Evolutionary conservation across 2,888 invertebrate genomes (phyloP), one percentile per base, ranked within the genome.

Genomic region (Falcaria lacertinaria): DNA sequence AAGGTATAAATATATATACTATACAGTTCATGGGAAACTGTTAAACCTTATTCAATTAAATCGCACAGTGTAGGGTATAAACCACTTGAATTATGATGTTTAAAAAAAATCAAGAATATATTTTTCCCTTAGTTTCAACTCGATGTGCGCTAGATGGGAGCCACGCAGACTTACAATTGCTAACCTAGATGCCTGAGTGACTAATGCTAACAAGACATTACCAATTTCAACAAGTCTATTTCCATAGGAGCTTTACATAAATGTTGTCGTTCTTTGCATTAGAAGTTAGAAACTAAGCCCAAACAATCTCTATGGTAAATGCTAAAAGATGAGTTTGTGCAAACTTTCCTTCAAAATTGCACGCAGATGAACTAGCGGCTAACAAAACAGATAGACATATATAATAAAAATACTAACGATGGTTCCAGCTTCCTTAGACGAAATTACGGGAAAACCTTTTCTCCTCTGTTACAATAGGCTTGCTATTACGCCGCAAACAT

Each of bases 401-500:
- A 6, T n/a, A 6, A 19, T 28, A 28, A 2, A 28, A 11, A 3
- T 28, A 11, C 28, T 11, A 3, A 7, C 8, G 7, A 28, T 28
- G 28, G 28, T 11, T 11, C 28, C 51, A 50, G 52, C 61, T 57
- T 70, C 60, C 63, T 63, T 52, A 60, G 58, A 62, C 53, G 64
- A 64, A 64, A 73, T 65, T 69, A 65, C 64, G 69, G n/a, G 64
- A 72, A 74, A 70, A 67, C 69, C 71, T 74, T 74, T 74, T 70
- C 69, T 69, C 57, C 50, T 54, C 57, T 54, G 56, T 45, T 64
- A 82, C 80, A 85, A 82, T 77, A 68, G 78, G 59, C 61, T 48
- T 62, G 61, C 69, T 70, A 77, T 72, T 71, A 71, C 73, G 80
- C 69, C 71, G 68, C 69, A 74, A 69, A 74, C 82, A 84, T 84